phyloP scores from a whole-genome alignment of 2,113 vertebrate genomes.

The Spea multiplicata region DNA sequence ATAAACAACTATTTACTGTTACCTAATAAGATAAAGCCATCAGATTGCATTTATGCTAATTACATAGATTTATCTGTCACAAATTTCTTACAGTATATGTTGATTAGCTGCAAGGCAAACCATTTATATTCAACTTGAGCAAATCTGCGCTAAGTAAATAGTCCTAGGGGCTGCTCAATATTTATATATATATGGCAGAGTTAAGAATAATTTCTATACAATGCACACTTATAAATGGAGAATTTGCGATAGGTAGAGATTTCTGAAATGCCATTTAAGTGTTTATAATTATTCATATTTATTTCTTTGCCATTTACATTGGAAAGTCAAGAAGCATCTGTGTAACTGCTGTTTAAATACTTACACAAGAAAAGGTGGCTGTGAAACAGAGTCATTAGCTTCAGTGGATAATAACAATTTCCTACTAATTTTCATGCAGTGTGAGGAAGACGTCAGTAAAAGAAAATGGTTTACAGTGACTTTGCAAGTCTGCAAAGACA shows the following conservation, averaged over 20 bases:
- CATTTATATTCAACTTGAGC: constrained; percentile 41
- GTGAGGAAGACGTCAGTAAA: constrained; percentile 37
- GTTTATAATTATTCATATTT: constrained; percentile 50
- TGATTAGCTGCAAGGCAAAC: constrained; percentile 21
- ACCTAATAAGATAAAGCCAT: too few relatives aligned
- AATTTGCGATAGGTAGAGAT: constrained; percentile 70
- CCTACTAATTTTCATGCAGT: constrained; percentile 39
- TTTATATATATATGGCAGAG: constrained; percentile 74
- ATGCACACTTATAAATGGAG: constrained; percentile 68
- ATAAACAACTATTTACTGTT: too few relatives aligned
- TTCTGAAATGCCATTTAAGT: constrained; percentile 59
- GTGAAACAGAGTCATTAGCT: constrained; percentile 39
- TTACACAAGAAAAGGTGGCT: constrained; percentile 41
- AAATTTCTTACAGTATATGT: constrained; percentile 8
- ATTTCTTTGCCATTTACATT: constrained; percentile 25
- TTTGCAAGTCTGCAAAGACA: constrained; percentile 46
- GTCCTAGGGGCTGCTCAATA: constrained; percentile 70
- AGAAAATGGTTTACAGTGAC: constrained; percentile 44
- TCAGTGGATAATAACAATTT: constrained; percentile 46
- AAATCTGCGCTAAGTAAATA: constrained; percentile 53
- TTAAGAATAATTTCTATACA: constrained; percentile 69
- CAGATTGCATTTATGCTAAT: too few relatives aligned
- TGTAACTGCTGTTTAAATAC: constrained; percentile 43
- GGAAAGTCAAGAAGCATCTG: constrained; percentile 44
- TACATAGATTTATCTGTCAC: neutral